Conservation (phyloP, 2,888 invertebrate species). For the Lycophotia porphyrea region DNA sequence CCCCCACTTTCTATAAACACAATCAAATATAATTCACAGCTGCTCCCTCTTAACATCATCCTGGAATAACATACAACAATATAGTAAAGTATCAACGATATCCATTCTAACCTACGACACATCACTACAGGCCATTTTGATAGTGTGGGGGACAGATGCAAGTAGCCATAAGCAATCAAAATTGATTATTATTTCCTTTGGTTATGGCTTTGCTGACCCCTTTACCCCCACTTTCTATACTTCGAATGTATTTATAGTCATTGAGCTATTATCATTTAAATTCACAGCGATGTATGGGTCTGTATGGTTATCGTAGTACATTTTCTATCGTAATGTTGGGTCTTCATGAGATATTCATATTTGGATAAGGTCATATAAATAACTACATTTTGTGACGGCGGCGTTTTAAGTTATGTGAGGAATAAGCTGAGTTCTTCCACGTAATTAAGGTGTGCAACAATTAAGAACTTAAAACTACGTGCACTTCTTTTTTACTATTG, state of each 20-base stretch:
- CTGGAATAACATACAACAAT: constrained; percentile 37
- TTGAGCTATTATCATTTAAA: constrained; percentile 59
- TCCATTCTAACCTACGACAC: constrained; percentile 48
- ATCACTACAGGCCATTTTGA: constrained; percentile 50
- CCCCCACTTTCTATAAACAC: too few species aligned
- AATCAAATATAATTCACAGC: background rate
- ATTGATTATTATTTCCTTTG: constrained; percentile 65
- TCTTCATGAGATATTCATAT: constrained; percentile 22
- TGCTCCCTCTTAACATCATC: background rate
- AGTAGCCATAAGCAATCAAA: constrained; percentile 65
- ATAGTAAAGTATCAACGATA: constrained; percentile 32
- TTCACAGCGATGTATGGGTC: constrained; percentile 48
- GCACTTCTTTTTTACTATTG: too few species aligned
- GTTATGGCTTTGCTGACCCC: constrained; percentile 57
- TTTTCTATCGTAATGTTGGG: constrained; percentile 23
- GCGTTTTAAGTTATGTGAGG: background rate
- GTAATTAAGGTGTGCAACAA: background rate
- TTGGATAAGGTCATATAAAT: background rate
- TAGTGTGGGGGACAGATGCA: constrained; percentile 59
- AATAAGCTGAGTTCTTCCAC: background rate
- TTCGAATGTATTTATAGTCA: constrained; percentile 36
- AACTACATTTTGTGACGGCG: background rate
- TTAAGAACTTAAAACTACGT: too few species aligned
- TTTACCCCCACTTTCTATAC: constrained; percentile 39
- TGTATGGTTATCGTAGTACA: constrained; percentile 38